Evolutionary conservation across 1,140 invertebrate genomes (phyloP), one percentile per base, ranked within the genome.

Genomic region (Caenorhabditis tropicalis): DNA sequence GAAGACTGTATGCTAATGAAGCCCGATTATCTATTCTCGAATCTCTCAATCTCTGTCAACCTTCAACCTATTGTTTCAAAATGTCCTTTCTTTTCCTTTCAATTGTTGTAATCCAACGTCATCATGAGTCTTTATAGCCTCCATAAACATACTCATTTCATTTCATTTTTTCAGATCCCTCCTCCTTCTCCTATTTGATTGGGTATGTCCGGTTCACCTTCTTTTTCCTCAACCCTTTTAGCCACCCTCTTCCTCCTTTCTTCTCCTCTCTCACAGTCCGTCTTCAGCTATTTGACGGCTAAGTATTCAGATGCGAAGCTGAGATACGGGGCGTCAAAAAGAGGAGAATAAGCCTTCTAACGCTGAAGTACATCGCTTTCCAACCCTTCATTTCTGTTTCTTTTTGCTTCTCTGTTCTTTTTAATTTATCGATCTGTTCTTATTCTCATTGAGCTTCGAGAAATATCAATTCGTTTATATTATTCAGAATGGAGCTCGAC

Each of bases 221-320:
- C 65, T 46, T 27, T 31, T 43, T 58, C 58, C 19, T 36, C 31
- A 65, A 65, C 58, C 58, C 58, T 36, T 65, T 21, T 65, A 65
- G 58, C 58, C 58, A 65, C 10, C 58, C 29, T 65, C 24, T 60
- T 53, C 43, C 19, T 46, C 43, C 19, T 1, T 1, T 51, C n/a
- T 21, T 5, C 49, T 27, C 53, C 29, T 29, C 21, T 15, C 16
- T 24, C 4, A 43, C 65, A 43, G 36, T 74, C 65, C 36, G 36
- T 74, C 21, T 43, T 74, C 36, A 19, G 12, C 36, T n/a, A 74
- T 74, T 74, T 46, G 65, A 36, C 65, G 65, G 65, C 65, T 46
- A 46, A 74, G 65, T 74, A 74, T 74, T 74, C 65, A 74, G 65
- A 74, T 74, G 65, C 33, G 29, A 74, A 43, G 65, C 65, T 21